Evolutionary conservation across 2,113 vertebrate species (phyloP).

Genomic region (Chionis minor): DNA sequence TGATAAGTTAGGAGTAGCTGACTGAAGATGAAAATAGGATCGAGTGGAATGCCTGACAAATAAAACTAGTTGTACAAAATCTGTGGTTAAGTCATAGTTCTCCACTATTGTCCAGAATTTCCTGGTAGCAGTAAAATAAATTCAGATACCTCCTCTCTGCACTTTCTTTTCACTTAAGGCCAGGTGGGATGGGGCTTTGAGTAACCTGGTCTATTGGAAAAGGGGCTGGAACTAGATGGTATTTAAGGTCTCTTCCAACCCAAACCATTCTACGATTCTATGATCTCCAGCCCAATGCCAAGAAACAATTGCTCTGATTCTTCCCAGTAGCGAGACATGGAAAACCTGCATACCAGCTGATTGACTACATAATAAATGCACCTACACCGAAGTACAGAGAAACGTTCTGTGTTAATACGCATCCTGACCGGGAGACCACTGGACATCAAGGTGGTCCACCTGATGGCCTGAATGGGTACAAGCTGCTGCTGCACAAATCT

Average conservation of each 20-base stretch:
- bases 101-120: background rate
- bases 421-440: fast-evolving
- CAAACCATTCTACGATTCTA: background rate
- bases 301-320: background rate
- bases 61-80: background rate
- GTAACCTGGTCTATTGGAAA: background rate
- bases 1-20: background rate
- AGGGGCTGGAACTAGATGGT: background rate
- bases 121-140: background rate
- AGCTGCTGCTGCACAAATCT: background rate
- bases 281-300: background rate
- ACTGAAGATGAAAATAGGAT: background rate
- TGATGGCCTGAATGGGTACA: background rate
- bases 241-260: background rate
- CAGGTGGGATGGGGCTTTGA: background rate
- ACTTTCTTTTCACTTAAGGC: background rate
- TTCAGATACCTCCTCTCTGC: background rate
- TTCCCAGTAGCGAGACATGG: background rate
- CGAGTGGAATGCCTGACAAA: background rate
- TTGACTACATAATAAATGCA: background rate
- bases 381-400: background rate
- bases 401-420: background rate
- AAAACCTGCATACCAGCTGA: background rate
- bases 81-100: background rate
- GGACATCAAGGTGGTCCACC: no score